Conservation (phyloP, 2,888 invertebrate species). For the Lamellibrachia satsuma region DNA sequence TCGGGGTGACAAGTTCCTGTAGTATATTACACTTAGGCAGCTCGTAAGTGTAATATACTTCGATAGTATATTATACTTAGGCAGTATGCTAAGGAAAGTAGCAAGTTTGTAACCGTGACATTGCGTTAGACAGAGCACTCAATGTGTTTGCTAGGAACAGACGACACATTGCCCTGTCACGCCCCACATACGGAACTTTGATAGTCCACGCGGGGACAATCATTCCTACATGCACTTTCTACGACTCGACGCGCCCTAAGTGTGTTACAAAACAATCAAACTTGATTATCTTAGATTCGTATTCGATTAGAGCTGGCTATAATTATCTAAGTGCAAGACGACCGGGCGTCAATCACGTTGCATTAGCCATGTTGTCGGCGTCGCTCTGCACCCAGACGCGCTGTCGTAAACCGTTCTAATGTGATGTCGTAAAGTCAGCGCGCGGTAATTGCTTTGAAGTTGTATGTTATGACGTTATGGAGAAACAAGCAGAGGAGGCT, state of each 20-base stretch:
- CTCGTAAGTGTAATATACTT: neutral
- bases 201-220: neutral
- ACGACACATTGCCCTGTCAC: neutral
- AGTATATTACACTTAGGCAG: neutral
- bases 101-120: neutral
- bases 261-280: conserved; percentile 17
- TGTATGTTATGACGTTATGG: neutral
- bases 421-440: neutral
- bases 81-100: neutral
- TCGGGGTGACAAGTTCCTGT: neutral
- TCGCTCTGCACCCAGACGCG: too few relatives aligned
- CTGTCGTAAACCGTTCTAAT: too few relatives aligned
- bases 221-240: neutral
- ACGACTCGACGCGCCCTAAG: neutral
- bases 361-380: neutral
- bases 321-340: neutral
- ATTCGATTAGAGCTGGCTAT: conserved; percentile 3
- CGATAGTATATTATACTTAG: neutral
- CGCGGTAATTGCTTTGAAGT: neutral
- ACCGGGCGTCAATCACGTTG: neutral
- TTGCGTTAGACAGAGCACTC: neutral
- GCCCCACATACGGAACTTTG: neutral
- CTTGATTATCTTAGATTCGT: conserved; percentile 17
- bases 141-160: neutral
- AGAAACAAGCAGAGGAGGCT: neutral